Evolutionary conservation across 2,888 invertebrate genomes (phyloP), one percentile per base, ranked within the genome.

Genomic region (Vesta saturnalis): DNA sequence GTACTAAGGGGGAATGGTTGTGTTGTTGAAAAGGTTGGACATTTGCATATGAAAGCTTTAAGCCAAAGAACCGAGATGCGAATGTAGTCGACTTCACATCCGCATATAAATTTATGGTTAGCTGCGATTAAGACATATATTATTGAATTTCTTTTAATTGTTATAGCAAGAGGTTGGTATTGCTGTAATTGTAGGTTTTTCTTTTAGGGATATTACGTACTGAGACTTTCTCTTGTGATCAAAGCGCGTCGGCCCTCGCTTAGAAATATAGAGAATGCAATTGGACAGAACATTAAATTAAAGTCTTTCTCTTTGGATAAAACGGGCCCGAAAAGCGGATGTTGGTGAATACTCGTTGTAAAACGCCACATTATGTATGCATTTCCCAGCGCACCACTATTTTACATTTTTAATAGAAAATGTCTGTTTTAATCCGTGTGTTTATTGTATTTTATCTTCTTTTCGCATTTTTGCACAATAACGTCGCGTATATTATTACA

Each of bases 381-480:
- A 82, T 81, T 81, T 82, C 82, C 82, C 81, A 78, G 77, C 77
- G 76, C 77, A 76, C 78, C 77, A 75, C 78, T 81, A 82, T 82
- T 82, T 82, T 82, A 82, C 80, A 81, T 82, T 82, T 82, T 82
- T 82, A 82, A 82, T 81, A 81, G 82, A 81, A 82, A 81, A 80
- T 76, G 81, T 80, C 80, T 77, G 77, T 80, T 81, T 81, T 80
- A 82, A 81, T 79, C 80, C 79, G 75, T 73, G 73, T 73, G 79
- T 79, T 80, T 80, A 80, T 78, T 78, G 77, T 78, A 72, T 79
- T 78, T 70, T 71, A 67, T 72, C 67, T 67, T 55, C 60, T 67
- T 69, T 72, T 66, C 58, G 61, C 61, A 65, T 69, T 69, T 69
- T 65, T 69, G 58, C 62, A 60, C 61, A 69, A 69, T 64, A 61